Conservation (phyloP, 2,888 invertebrate species). For the Drosophila neotestacea region DNA sequence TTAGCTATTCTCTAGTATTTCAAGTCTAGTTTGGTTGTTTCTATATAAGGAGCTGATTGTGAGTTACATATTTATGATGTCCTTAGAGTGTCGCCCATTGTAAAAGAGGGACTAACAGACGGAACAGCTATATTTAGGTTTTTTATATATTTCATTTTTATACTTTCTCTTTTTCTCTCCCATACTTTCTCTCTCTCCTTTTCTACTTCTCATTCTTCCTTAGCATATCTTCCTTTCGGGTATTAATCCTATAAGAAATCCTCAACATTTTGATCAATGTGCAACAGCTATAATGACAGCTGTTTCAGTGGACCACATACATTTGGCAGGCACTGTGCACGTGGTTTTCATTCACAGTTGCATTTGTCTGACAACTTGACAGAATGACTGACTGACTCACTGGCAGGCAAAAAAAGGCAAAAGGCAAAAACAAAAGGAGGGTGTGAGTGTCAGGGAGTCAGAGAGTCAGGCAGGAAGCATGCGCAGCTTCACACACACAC, state of each 20-base stretch:
- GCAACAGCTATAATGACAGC: slow-evolving; percentile 8
- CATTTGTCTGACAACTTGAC: slow-evolving; percentile 25
- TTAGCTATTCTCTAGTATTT: background rate
- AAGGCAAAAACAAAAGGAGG: background rate
- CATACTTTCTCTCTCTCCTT: background rate
- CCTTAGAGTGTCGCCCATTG: background rate
- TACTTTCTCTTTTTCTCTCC: background rate
- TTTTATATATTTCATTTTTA: background rate
- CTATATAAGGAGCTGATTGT: too few species aligned
- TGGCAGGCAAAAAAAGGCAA: background rate
- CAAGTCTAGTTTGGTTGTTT: background rate
- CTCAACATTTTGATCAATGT: slow-evolving; percentile 7
- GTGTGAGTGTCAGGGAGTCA: slow-evolving; percentile 2
- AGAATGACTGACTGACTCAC: slow-evolving; percentile 8
- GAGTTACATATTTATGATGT: background rate
- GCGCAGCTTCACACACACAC: slow-evolving; percentile 73
- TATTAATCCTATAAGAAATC: background rate
- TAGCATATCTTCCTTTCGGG: background rate
- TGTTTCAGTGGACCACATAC: slow-evolving; percentile 16
- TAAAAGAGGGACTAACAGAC: background rate
- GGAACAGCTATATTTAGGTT: background rate
- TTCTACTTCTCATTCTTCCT: background rate
- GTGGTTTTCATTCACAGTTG: slow-evolving; percentile 46
- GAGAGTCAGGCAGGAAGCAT: slow-evolving; percentile 64
- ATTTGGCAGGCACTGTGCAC: slow-evolving; percentile 42